A percentile compares a stretch with the other conserved stretches of the same genome.
phyloP scores from a whole-genome alignment of 2,888 invertebrate species.

The Lamproptera curius region DNA sequence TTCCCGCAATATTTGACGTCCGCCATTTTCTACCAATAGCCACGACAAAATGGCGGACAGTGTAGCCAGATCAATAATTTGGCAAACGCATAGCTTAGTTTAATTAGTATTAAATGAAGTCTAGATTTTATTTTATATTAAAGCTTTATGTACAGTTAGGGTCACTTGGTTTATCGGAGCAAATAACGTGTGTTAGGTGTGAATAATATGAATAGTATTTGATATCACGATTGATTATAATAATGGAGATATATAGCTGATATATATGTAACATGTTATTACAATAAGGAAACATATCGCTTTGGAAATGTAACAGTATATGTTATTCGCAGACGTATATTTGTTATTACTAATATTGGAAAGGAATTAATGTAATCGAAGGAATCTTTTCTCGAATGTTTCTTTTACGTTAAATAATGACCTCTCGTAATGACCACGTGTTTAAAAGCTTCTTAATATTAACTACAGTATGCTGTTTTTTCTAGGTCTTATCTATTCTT shows the following conservation, averaged over 20 bases:
- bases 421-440: background rate
- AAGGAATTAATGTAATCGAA: slow-evolving; percentile 3
- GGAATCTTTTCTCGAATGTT: background rate
- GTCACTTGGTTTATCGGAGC: slow-evolving; percentile 57
- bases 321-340: slow-evolving; percentile 41
- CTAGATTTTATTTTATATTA: slow-evolving; percentile 72
- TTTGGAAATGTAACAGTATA: slow-evolving; percentile 54
- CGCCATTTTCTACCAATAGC: slow-evolving; percentile 47
- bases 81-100: slow-evolving; percentile 68
- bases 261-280: slow-evolving; percentile 62
- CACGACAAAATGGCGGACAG: slow-evolving; percentile 49
- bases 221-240: slow-evolving; percentile 63
- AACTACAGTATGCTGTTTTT: background rate
- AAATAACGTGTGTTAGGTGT: slow-evolving; percentile 62
- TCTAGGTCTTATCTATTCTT: background rate
- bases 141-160: slow-evolving; percentile 74
- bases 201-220: slow-evolving; percentile 72
- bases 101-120: slow-evolving; percentile 54
- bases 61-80: slow-evolving; percentile 38
- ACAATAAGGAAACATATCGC: slow-evolving; percentile 77
- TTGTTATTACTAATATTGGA: slow-evolving; percentile 42
- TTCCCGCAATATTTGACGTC: slow-evolving; percentile 26
- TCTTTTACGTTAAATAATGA: background rate
- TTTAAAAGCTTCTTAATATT: slow-evolving; percentile 1
- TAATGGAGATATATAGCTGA: slow-evolving; percentile 45